Conservation (phyloP, 1,140 invertebrate genomes). For the Capitella teleta region DNA sequence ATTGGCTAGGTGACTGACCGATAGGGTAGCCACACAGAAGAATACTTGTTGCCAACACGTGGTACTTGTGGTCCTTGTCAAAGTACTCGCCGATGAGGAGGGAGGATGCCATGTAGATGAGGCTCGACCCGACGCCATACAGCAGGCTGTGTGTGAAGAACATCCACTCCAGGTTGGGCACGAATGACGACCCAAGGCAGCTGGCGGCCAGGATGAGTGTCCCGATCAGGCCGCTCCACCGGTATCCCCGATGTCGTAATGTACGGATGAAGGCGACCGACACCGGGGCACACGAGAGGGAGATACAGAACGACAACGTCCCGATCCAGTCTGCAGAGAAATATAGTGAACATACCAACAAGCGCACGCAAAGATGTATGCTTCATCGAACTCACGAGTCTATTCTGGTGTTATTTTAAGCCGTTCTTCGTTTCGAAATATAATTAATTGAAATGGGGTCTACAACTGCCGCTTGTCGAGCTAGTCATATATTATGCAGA, state of each 20-base stretch:
- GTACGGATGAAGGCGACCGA: constrained; percentile 14
- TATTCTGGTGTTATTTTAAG: too few species aligned
- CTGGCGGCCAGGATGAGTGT: constrained; percentile 13
- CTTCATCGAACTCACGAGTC: too few species aligned
- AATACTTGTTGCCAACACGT: constrained; percentile 19
- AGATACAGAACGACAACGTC: constrained; percentile 16
- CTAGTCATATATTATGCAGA: too few species aligned
- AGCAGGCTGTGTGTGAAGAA: constrained; percentile 18
- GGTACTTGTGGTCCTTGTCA: constrained; percentile 18
- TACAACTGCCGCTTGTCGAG: too few species aligned
- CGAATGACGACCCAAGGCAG: constrained; percentile 13
- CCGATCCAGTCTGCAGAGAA: constrained; percentile 17
- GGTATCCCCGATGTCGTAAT: constrained; percentile 13
- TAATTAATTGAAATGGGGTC: too few species aligned
- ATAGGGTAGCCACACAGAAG: constrained; percentile 16
- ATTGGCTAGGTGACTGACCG: constrained; percentile 2
- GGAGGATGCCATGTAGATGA: constrained; percentile 16
- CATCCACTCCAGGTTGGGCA: constrained; percentile 15
- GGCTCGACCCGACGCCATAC: constrained; percentile 18
- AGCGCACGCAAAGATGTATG: too few species aligned
- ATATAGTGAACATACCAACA: too few species aligned
- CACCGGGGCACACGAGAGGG: constrained; percentile 13
- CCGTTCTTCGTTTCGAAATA: too few species aligned
- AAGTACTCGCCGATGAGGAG: constrained; percentile 20
- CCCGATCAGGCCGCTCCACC: constrained; percentile 10